Conservation (phyloP, 2,888 invertebrate species). For the Amphiduros pacificus region DNA sequence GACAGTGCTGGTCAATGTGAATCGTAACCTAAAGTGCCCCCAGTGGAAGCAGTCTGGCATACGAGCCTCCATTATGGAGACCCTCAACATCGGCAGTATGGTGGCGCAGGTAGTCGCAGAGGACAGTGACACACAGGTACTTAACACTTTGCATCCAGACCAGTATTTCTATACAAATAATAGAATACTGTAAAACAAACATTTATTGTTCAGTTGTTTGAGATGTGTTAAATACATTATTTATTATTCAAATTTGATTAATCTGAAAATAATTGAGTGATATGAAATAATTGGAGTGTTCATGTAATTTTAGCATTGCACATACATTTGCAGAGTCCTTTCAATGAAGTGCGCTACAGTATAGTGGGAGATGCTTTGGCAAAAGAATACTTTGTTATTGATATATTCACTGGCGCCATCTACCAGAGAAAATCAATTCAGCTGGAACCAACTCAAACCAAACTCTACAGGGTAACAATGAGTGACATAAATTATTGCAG, state of each 20-base stretch:
- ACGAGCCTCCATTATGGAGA: conserved; percentile 33
- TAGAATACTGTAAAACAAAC: too few species aligned
- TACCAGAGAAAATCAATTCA: conserved; percentile 27
- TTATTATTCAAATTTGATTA: too few species aligned
- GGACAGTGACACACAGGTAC: conserved; percentile 27
- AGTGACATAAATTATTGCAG: background rate
- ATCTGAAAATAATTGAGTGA: background rate
- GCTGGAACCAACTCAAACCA: conserved; percentile 34
- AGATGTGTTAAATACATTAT: too few species aligned
- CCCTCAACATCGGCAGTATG: conserved; percentile 21
- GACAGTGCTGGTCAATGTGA: conserved; percentile 32
- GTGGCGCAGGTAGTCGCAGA: conserved; percentile 25
- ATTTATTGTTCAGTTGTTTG: too few species aligned
- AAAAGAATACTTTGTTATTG: conserved; percentile 23
- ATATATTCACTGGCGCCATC: conserved; percentile 22
- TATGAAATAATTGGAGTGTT: background rate
- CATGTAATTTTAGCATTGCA: background rate
- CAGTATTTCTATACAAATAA: too few species aligned
- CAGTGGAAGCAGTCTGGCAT: conserved; percentile 19
- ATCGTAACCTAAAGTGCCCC: conserved; percentile 43
- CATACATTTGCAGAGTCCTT: conserved; percentile 35
- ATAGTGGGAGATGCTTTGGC: conserved; percentile 26
- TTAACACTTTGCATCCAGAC: background rate
- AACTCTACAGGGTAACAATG: conserved; percentile 37
- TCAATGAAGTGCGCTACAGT: conserved; percentile 31